A percentile compares a stretch with the other conserved stretches of the same genome.
Conservation (phyloP, 2,888 invertebrate species). For the Phyllotreta cruciferae region DNA sequence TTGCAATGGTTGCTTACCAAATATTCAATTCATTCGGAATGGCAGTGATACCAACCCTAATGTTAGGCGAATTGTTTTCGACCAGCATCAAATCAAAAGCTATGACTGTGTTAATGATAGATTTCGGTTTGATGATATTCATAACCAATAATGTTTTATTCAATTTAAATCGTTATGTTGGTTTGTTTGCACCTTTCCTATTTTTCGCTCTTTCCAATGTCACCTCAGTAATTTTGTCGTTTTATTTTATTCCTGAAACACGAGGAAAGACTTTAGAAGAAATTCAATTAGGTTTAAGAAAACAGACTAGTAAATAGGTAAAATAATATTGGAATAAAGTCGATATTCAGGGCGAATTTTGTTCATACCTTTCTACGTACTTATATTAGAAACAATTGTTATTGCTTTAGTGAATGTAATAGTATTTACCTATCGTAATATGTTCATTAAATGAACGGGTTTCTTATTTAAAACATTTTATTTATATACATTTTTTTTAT, state of each 20-base stretch:
- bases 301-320: slow-evolving; percentile 2
- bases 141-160: slow-evolving; percentile 51
- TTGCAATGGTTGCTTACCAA: slow-evolving; percentile 50
- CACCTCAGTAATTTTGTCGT: slow-evolving; percentile 45
- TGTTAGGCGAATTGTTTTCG: slow-evolving; percentile 53
- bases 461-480: too few relatives aligned
- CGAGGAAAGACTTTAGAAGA: slow-evolving; percentile 56
- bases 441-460: too few relatives aligned
- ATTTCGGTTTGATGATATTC: slow-evolving; percentile 45
- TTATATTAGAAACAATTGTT: too few relatives aligned
- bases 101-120: slow-evolving; percentile 46
- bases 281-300: slow-evolving; percentile 51
- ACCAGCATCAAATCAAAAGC: slow-evolving; percentile 53
- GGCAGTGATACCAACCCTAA: slow-evolving; percentile 50
- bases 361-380: too few relatives aligned
- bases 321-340: not conserved
- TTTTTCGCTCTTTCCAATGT: slow-evolving; percentile 50
- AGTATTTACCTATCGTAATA: too few relatives aligned
- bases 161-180: slow-evolving; percentile 46
- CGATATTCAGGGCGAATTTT: not conserved
- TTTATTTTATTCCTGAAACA: slow-evolving; percentile 54
- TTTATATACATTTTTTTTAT: too few relatives aligned
- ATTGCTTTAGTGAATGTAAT: too few relatives aligned
- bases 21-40: slow-evolving; percentile 47
- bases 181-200: slow-evolving; percentile 52